Evolutionary conservation across 1,140 invertebrate genomes (phyloP), one percentile per base, ranked within the genome.

Genomic region (Trachelipus rathkii): DNA sequence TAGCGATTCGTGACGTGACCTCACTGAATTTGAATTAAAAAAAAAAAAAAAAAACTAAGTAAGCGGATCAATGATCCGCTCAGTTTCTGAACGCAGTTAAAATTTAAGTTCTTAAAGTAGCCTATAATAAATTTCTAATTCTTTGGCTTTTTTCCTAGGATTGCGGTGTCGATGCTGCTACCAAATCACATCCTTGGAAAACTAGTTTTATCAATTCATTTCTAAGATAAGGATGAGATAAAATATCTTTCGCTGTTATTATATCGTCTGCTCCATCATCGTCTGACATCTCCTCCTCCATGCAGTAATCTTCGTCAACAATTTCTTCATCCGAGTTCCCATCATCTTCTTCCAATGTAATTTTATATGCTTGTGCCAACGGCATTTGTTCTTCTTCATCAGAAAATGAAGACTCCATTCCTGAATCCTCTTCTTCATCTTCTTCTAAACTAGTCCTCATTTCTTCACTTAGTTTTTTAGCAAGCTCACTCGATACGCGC

Each of bases 121-220:
- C 33, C 6, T 33, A 33, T 33, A 33, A 3, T 33, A 33, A 33
- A 33, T 33, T n/a, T n/a, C n/a, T n/a, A n/a, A 33, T 33, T 33
- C 33, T 33, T 33, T 33, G 33, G 33, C 33, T 33, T 33, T 6
- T 33, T 33, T 33, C 33, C 33, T 33, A 33, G 33, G 33, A 33
- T 33, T 33, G 33, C 33, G 6, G 33, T 10, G 74, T 50, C 2
- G 74, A 44, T 19, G 74, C 19, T 2, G 74, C 67, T 23, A 76
- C 23, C 6, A 76, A 67, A 50, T 76, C 74, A 24, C 74, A 76
- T 0, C 74, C 74, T 33, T 76, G 74, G 33, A 66, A 76, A 0
- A 76, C 69, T 2, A 76, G 44, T 43, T 66, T 21, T 10, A 76
- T 19, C 44, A 76, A 53, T 71, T 76, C 74, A 10, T 66, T 50